Evolutionary conservation across 1,140 invertebrate species (phyloP).

Genomic region (Solenopsis fugax): DNA sequence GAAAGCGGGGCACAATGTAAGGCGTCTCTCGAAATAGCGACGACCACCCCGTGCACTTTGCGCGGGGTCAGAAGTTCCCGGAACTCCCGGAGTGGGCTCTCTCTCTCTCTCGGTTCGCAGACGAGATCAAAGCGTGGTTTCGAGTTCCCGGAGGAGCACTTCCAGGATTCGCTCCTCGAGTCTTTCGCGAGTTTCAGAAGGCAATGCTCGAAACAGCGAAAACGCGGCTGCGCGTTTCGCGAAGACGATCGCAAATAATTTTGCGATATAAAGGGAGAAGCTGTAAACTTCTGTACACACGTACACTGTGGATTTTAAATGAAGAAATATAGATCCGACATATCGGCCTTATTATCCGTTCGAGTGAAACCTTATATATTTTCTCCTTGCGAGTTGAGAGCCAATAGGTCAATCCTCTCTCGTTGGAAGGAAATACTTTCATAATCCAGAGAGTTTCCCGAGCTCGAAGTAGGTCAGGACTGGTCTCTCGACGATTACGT

Average conservation of each 20-base stretch:
- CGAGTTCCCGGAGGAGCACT: conserved; percentile 62
- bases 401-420: conserved; percentile 20
- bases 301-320: neutral
- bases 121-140: conserved; percentile 66
- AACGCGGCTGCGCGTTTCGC: neutral
- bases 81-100: conserved; percentile 47
- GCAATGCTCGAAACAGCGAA: conserved; percentile 12
- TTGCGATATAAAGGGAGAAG: neutral
- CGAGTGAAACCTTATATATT: conserved; percentile 2
- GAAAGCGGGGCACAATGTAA: conserved; percentile 4
- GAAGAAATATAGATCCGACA: neutral
- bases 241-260: neutral
- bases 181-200: conserved; percentile 29
- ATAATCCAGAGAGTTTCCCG: neutral
- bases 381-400: conserved; percentile 1
- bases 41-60: neutral
- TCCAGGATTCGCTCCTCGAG: conserved; percentile 56
- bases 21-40: conserved; percentile 27
- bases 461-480: conserved; percentile 39
- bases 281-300: neutral
- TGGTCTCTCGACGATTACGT: neutral
- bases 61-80: conserved; percentile 51
- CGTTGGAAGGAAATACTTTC: conserved; percentile 14
- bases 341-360: neutral
- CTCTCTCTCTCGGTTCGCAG: neutral